Conservation (phyloP, 2,888 invertebrate species). For the Pelosia muscerda region DNA sequence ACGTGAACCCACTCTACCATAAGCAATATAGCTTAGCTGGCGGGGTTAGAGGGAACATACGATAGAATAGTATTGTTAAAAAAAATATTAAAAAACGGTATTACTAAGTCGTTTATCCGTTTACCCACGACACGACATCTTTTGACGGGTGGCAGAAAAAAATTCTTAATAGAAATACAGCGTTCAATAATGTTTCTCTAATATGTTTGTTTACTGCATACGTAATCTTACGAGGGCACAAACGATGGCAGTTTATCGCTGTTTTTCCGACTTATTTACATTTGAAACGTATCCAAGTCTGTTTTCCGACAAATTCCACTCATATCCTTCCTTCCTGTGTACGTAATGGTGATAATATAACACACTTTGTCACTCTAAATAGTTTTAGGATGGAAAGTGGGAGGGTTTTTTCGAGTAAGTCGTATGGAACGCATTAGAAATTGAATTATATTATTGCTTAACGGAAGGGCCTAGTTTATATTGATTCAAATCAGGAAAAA, state of each 20-base stretch:
- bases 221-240: slow-evolving; percentile 50
- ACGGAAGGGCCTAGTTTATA: neutral
- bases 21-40: too few species aligned
- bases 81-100: slow-evolving; percentile 10
- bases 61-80: too few species aligned
- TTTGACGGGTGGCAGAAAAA: slow-evolving; percentile 52
- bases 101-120: slow-evolving; percentile 30
- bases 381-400: slow-evolving; percentile 16
- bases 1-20: too few species aligned
- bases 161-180: slow-evolving; percentile 55
- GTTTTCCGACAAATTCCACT: slow-evolving; percentile 45
- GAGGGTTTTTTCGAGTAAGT: neutral
- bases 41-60: too few species aligned
- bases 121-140: slow-evolving; percentile 38
- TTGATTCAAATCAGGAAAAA: too few species aligned
- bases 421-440: slow-evolving; percentile 1
- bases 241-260: slow-evolving; percentile 60
- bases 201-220: slow-evolving; percentile 73
- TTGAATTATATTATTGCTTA: neutral
- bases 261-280: slow-evolving; percentile 67
- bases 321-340: slow-evolving; percentile 48
- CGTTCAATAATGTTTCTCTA: slow-evolving; percentile 58
- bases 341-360: slow-evolving; percentile 46
- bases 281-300: slow-evolving; percentile 57
- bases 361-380: slow-evolving; percentile 25